These are phyloP conservation scores for Buceros bicornis DNA, from an alignment of 2,797 vertebrate species.

Conservation along the genomic window DNA sequence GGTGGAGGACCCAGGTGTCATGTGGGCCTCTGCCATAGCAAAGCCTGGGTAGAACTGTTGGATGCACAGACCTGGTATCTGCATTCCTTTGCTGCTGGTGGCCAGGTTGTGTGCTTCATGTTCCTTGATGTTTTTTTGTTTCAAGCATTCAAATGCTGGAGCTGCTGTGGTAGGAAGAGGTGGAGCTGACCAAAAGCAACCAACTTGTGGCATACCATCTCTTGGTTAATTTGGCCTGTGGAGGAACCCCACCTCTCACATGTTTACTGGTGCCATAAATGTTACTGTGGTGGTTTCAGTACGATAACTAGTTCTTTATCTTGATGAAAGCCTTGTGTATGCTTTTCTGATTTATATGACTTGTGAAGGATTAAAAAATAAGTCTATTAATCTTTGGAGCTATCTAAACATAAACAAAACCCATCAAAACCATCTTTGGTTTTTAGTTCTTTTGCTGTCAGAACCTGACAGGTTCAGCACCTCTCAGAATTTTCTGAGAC, in stretches of 20 bases:
- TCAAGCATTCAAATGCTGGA: not conserved
- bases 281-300: not conserved
- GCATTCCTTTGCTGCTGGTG: not conserved
- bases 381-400: not conserved
- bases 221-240: not conserved
- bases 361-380: not conserved
- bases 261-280: not conserved
- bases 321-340: not conserved
- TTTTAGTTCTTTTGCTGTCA: not conserved
- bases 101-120: accelerated
- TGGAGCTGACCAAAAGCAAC: not conserved
- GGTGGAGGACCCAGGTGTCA: too few relatives aligned
- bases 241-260: not conserved
- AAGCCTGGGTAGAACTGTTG: accelerated
- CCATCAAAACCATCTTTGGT: accelerated
- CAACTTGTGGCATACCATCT: accelerated
- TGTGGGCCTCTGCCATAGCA: accelerated
- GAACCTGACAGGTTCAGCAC: not conserved
- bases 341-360: not conserved
- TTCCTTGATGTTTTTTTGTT: not conserved
- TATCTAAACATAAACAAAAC: not conserved
- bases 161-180: not conserved
- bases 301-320: not conserved
- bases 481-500: not conserved
- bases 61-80: too few relatives aligned